Conservation (phyloP, 2,888 invertebrate species). For the Dolichopus griseipennis region DNA sequence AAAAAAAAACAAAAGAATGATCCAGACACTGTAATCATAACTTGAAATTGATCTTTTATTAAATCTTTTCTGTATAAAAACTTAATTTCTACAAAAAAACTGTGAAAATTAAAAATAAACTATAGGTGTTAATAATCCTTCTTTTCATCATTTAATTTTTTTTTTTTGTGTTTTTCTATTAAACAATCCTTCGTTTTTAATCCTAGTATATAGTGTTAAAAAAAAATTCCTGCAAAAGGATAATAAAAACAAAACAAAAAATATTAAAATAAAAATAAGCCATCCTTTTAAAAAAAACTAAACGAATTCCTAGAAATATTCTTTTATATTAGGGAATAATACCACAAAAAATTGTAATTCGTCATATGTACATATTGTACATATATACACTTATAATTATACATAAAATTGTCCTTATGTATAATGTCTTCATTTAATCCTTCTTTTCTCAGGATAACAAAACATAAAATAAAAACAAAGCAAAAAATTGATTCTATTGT, state of each 20-base stretch:
- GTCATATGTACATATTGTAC: neutral
- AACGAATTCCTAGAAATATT: neutral
- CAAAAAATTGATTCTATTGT: neutral
- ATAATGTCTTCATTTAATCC: neutral
- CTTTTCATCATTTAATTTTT: neutral
- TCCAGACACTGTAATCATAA: too few species aligned
- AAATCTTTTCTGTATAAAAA: neutral
- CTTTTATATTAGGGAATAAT: neutral
- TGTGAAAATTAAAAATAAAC: neutral
- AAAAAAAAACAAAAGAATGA: too few species aligned
- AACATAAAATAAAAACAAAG: neutral
- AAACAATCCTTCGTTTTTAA: neutral
- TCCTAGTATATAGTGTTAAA: neutral
- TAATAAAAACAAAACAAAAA: neutral
- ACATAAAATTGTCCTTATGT: neutral
- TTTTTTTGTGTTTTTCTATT: neutral
- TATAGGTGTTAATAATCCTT: constrained; percentile 6
- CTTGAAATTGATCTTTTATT: too few species aligned
- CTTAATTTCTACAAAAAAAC: too few species aligned
- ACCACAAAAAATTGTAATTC: neutral
- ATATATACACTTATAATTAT: neutral
- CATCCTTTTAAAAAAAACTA: neutral
- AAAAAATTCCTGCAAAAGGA: neutral
- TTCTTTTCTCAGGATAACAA: neutral
- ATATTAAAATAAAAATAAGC: neutral